Conservation (phyloP, 2,113 vertebrate species). For the Cathartes aura region DNA sequence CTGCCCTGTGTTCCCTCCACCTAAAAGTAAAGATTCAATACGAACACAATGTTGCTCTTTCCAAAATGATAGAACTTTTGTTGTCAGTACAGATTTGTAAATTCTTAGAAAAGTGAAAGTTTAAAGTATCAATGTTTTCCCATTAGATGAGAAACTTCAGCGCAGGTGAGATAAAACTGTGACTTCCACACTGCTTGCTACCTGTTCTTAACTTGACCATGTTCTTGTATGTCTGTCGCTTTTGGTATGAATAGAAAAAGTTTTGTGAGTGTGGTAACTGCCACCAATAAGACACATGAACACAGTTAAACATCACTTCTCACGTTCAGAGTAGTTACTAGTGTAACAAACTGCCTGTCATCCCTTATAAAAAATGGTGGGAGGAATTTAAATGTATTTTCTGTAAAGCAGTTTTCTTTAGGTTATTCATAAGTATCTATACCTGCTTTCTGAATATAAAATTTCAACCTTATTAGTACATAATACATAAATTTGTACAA, state of each 20-base stretch:
- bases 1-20: background rate
- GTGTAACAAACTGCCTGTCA: background rate
- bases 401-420: background rate
- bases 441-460: background rate
- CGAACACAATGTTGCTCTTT: background rate
- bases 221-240: background rate
- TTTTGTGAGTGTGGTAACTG: background rate
- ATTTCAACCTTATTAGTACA: constrained; percentile 18
- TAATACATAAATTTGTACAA: background rate
- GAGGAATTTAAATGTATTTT: background rate
- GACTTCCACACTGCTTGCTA: background rate
- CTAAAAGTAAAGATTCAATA: background rate
- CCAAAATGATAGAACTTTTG: background rate
- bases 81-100: background rate
- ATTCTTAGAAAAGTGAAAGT: background rate
- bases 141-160: background rate
- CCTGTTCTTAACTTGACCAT: background rate
- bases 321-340: background rate
- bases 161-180: background rate
- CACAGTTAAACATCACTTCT: background rate
- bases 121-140: background rate
- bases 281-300: background rate
- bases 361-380: background rate
- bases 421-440: background rate
- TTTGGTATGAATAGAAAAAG: background rate